A percentile compares a stretch with the other conserved stretches of the same genome.
phyloP scores from a whole-genome alignment of 2,888 invertebrate genomes.

The Noctua janthina region DNA sequence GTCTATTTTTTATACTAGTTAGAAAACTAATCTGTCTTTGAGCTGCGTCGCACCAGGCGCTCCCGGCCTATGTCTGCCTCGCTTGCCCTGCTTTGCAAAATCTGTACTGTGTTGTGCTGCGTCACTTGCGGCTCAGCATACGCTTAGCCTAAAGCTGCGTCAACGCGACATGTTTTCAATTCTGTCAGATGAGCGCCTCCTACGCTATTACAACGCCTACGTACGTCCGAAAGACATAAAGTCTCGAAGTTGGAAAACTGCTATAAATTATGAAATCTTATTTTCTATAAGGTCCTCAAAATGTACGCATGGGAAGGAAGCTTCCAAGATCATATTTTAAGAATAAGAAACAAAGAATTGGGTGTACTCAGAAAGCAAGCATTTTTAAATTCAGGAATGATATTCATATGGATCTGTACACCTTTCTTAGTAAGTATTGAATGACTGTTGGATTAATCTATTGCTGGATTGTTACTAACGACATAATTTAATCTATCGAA shows the following conservation, averaged over 20 bases:
- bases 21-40: no score
- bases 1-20: no score
- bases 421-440: slow-evolving; percentile 94
- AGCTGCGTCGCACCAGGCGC: no score
- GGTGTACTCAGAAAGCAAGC: slow-evolving; percentile 94
- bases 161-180: not conserved
- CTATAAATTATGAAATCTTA: not conserved
- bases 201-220: not conserved
- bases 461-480: slow-evolving; percentile 2
- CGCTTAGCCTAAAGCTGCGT: no score
- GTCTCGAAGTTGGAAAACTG: not conserved
- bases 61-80: no score
- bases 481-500: slow-evolving; percentile 13
- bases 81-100: no score
- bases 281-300: slow-evolving; percentile 91
- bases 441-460: not conserved
- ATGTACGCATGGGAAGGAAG: slow-evolving; percentile 97
- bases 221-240: not conserved
- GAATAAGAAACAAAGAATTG: slow-evolving; percentile 95
- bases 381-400: slow-evolving; percentile 94
- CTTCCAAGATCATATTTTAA: slow-evolving; percentile 94
- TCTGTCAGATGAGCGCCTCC: not conserved
- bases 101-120: no score
- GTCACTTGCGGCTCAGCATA: no score
- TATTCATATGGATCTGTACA: slow-evolving; percentile 96